Evolutionary conservation across 2,797 vertebrate species (phyloP), one percentile per base, ranked within the genome.

Genomic region (Eutrigla gurnardus): DNA sequence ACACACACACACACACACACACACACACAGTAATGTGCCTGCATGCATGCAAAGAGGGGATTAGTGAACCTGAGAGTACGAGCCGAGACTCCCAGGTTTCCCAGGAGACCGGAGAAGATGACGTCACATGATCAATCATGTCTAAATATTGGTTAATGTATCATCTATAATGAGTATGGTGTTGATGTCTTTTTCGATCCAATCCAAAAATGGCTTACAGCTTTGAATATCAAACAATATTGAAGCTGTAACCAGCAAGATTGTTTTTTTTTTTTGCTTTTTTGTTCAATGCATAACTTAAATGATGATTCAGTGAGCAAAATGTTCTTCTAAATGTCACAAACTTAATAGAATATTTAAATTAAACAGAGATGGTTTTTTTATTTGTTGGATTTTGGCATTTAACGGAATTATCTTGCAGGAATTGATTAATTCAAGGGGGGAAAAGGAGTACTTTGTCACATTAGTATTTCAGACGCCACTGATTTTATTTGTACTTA

Each of bases 21-120:
- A 25, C 25, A 25, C 25, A 25, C 47, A 15, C 53, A 73, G 75
- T 68, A 67, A 80, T 61, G 70, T 7, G 7, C 53, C 58, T 49
- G 72, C 80, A 88, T 49, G 72, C 80, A 88, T 85, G 64, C 65
- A 79, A 39, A 73, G 25, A 7, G 18, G 36, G 70, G 70, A 87
- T 90, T 80, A 89, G 73, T 66, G 75, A 71, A 49, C 66, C 6
- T 10, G 18, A 43, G 58, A 2, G 40, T 77, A 55, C 0, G 12
- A 64, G 64, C 60, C 12, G 65, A 0, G 32, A 69, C 57, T 64
- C 32, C 50, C 59, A 42, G 36, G 60, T 64, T 65, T 36, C 64
- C 64, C 68, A 6, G 39, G 42, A 70, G 67, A 86, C 55, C 4
- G 7, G 15, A 42, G 50, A 60, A 45, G 50, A 45, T 37, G 36